These are phyloP conservation scores for Hapalemur alaotrensis DNA, from an alignment of 2,797 vertebrate genomes.

Conservation along the genomic window DNA sequence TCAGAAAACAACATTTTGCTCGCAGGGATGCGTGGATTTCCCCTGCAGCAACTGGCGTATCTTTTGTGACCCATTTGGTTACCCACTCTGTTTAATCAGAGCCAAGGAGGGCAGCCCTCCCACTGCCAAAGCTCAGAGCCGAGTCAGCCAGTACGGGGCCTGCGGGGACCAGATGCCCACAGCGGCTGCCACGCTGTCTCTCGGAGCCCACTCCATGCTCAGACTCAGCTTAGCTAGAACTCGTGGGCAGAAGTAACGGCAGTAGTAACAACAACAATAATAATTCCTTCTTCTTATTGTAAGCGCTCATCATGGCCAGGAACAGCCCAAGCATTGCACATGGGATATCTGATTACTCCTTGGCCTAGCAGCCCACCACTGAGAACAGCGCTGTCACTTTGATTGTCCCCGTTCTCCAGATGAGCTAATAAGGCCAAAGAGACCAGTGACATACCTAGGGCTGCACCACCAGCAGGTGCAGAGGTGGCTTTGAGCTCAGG, in stretches of 20 bases:
- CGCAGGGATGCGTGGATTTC: accelerated
- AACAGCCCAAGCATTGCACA: background rate
- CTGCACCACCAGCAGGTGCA: accelerated
- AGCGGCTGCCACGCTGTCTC: accelerated
- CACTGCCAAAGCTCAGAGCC: background rate
- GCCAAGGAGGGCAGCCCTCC: background rate
- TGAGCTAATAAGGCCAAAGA: background rate
- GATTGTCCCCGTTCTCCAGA: background rate
- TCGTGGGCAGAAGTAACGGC: accelerated
- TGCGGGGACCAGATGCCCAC: background rate
- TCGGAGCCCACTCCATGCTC: accelerated
- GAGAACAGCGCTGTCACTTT: background rate
- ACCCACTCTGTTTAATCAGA: background rate
- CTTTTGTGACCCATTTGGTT: background rate
- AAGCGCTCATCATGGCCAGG: background rate
- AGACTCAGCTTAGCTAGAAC: background rate
- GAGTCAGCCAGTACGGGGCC: accelerated
- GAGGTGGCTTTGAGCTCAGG: background rate
- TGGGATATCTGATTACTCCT: background rate
- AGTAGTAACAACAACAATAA: background rate
- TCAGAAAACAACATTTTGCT: background rate
- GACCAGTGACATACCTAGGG: background rate
- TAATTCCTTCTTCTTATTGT: too few species aligned
- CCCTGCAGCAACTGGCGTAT: background rate
- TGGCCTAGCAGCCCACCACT: accelerated